These are phyloP conservation scores for Lepidocyrtoides sp. DNA, from an alignment of 2,888 invertebrate species.

Conservation along the genomic window DNA sequence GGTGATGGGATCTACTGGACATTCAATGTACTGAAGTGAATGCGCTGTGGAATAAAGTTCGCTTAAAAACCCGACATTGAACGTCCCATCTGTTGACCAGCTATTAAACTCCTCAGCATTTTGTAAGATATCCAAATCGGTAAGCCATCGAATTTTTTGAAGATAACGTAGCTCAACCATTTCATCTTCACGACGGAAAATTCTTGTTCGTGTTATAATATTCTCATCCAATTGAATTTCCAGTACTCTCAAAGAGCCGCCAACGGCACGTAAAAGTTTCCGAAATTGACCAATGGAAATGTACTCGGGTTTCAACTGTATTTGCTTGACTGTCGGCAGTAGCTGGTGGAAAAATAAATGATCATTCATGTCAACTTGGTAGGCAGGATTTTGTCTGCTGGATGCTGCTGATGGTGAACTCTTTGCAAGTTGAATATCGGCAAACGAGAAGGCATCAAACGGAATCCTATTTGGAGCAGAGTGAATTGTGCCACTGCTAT, in stretches of 20 bases:
- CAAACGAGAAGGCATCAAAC: constrained; percentile 53
- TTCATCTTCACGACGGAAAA: constrained; percentile 53
- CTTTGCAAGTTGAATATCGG: constrained; percentile 55
- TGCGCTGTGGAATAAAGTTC: constrained; percentile 56
- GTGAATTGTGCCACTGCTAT: neutral
- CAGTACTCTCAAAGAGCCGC: constrained; percentile 35
- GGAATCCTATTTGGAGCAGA: neutral
- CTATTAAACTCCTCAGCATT: constrained; percentile 64
- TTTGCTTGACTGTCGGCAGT: constrained; percentile 41
- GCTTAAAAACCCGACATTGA: constrained; percentile 36
- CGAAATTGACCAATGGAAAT: constrained; percentile 58
- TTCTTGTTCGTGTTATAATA: constrained; percentile 52
- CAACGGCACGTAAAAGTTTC: constrained; percentile 52
- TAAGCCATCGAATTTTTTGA: constrained; percentile 40
- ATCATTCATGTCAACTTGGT: constrained; percentile 33
- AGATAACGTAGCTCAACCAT: constrained; percentile 53
- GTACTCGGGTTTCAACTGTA: constrained; percentile 54
- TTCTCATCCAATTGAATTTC: constrained; percentile 59
- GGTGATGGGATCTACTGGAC: constrained; percentile 49
- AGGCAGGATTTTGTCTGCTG: neutral
- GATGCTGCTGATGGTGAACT: neutral
- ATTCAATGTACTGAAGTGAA: constrained; percentile 49
- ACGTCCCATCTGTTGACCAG: constrained; percentile 56
- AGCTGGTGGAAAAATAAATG: constrained; percentile 52
- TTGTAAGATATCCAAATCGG: constrained; percentile 52